Conservation (phyloP, 2,888 invertebrate species). For the Campopleginae sp. region DNA sequence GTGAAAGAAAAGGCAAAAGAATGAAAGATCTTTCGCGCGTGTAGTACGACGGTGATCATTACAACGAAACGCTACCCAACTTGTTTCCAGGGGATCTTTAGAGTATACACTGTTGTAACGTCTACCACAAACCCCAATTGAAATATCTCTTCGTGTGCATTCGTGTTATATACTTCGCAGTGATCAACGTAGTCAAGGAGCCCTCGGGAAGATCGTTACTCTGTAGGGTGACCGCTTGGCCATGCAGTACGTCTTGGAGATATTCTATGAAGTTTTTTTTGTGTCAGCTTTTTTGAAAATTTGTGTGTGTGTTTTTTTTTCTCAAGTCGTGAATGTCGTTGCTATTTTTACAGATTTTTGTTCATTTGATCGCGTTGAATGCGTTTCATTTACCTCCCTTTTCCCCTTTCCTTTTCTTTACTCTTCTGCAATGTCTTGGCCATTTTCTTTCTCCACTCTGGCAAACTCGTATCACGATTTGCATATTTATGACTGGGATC, state of each 20-base stretch:
- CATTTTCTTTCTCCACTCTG: slow-evolving; percentile 45
- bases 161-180: not conserved
- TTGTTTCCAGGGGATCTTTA: slow-evolving; percentile 52
- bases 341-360: not conserved
- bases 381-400: slow-evolving; percentile 12
- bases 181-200: not conserved
- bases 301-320: not conserved
- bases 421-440: slow-evolving; percentile 14
- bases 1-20: slow-evolving; percentile 26
- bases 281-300: not conserved
- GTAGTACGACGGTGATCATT: slow-evolving; percentile 53
- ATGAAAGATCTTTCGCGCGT: slow-evolving; percentile 24
- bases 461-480: slow-evolving; percentile 63
- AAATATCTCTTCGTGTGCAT: not conserved
- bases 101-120: not conserved
- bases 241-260: not conserved
- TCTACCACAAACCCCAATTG: slow-evolving; percentile 7
- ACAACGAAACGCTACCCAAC: slow-evolving; percentile 55
- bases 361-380: not conserved
- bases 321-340: not conserved
- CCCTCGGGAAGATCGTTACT: not conserved
- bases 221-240: not conserved
- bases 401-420: not conserved
- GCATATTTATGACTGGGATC: slow-evolving; percentile 70
- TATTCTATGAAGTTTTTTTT: no score